A percentile compares a stretch with the other conserved stretches of the same genome.
Evolutionary conservation across 2,888 invertebrate genomes (phyloP).

Genomic region (Cosmia trapezina): DNA sequence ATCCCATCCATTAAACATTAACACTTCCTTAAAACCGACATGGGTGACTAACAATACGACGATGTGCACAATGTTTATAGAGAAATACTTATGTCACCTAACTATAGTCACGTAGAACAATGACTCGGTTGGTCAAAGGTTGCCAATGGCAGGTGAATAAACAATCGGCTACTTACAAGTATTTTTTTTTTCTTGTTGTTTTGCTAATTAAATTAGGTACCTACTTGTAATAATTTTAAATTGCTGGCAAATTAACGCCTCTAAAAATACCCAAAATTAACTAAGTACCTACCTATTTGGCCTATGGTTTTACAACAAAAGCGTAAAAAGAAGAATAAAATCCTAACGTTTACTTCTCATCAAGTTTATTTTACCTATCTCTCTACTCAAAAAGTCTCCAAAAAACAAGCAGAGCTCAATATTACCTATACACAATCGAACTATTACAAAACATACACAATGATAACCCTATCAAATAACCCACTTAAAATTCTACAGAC

Average conservation of each 20-base stretch:
- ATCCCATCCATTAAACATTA: not conserved
- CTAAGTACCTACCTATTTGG: too few species aligned
- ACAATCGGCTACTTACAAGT: slow-evolving; percentile 6
- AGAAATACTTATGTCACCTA: not conserved
- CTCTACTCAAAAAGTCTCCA: not conserved
- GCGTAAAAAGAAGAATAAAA: not conserved
- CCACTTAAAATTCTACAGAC: slow-evolving; percentile 39
- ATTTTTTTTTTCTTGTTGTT: not conserved
- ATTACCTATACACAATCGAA: not conserved
- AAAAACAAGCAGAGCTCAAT: slow-evolving; percentile 19
- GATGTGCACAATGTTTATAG: not conserved
- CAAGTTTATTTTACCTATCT: too few species aligned
- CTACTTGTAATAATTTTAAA: not conserved
- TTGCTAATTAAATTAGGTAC: not conserved
- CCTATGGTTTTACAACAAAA: too few species aligned
- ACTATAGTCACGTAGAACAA: not conserved
- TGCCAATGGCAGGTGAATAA: not conserved
- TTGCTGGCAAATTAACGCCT: not conserved
- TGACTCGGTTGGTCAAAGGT: slow-evolving; percentile 26
- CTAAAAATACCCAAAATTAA: not conserved
- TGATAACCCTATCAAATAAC: slow-evolving; percentile 42
- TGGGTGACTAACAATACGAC: not conserved
- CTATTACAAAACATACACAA: slow-evolving; percentile 28
- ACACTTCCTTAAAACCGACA: not conserved
- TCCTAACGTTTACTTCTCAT: too few species aligned